Percentiles rank a stretch among this genome's conserved stretches.
Evolutionary conservation across 2,888 invertebrate species (phyloP).

Genomic region (Euzophera pinguis): DNA sequence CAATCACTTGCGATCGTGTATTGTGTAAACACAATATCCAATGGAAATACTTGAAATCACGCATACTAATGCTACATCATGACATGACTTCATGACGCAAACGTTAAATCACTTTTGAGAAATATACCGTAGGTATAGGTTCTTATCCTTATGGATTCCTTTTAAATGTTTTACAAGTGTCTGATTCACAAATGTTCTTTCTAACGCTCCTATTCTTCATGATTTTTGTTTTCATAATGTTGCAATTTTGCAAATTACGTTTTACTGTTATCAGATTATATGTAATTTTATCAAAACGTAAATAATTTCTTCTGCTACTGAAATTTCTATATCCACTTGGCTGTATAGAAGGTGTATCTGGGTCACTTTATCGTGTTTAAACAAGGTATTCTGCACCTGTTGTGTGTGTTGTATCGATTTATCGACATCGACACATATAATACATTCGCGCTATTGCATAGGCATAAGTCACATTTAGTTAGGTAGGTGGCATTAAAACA

Average conservation of each 20-base stretch:
- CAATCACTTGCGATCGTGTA: slow-evolving; percentile 3
- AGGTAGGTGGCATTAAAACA: not conserved
- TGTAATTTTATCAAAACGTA: not conserved
- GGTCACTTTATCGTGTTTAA: slow-evolving; percentile 11
- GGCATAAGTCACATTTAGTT: not conserved
- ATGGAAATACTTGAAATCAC: slow-evolving; percentile 12
- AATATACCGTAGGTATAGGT: slow-evolving; percentile 5
- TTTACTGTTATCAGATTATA: not conserved
- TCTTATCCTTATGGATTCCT: slow-evolving; percentile 11
- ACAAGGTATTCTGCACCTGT: slow-evolving; percentile 6
- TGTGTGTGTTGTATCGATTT: not conserved
- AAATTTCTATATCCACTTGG: not conserved
- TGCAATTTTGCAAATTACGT: no score
- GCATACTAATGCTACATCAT: slow-evolving; percentile 12
- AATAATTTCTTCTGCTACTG: not conserved
- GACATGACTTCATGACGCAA: slow-evolving; percentile 15
- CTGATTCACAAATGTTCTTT: not conserved
- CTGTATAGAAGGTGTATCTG: not conserved
- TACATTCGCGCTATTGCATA: not conserved
- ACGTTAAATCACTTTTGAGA: slow-evolving; percentile 8
- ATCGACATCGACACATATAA: no score
- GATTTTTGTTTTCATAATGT: no score
- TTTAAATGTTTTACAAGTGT: not conserved
- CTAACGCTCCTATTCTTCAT: not conserved
- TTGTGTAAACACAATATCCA: slow-evolving; percentile 6